Evolutionary conservation across 2,888 invertebrate genomes (phyloP).

Genomic region (Athalia rosae): DNA sequence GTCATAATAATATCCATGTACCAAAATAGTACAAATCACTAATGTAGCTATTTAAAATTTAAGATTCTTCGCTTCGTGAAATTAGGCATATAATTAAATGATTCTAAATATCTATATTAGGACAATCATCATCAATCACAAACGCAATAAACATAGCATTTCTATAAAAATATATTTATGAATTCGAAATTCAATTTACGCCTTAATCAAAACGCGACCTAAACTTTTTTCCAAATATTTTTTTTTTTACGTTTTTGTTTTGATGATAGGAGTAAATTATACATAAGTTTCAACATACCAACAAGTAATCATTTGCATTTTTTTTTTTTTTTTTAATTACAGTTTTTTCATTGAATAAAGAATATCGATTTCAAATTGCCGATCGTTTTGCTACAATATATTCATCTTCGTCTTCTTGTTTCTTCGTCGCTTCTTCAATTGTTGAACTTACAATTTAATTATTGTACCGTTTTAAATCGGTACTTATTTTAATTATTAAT

Average conservation of each 20-base stretch:
- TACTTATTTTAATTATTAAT: too few species aligned
- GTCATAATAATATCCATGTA: slow-evolving; percentile 7
- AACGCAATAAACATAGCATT: slow-evolving; percentile 58
- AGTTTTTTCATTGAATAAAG: not conserved
- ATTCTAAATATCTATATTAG: not conserved
- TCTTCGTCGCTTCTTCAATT: not conserved
- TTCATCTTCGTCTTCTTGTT: not conserved
- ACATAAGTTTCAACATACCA: not conserved
- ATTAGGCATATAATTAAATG: too few species aligned
- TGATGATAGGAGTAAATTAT: slow-evolving; percentile 9
- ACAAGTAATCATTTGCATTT: slow-evolving; percentile 36
- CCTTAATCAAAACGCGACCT: not conserved
- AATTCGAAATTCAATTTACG: slow-evolving; percentile 45
- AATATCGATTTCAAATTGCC: not conserved
- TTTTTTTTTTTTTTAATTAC: not conserved
- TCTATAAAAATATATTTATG: slow-evolving; percentile 64
- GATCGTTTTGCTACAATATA: not conserved
- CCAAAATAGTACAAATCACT: slow-evolving; percentile 35
- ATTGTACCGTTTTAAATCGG: too few species aligned
- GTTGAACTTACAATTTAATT: not conserved
- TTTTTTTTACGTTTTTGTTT: slow-evolving; percentile 1
- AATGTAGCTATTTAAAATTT: not conserved
- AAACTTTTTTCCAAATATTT: not conserved
- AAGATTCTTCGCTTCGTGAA: too few species aligned
- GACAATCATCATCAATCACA: slow-evolving; percentile 47